Conservation (phyloP, 2,113 vertebrate genomes). For the Erpornis zantholeuca region DNA sequence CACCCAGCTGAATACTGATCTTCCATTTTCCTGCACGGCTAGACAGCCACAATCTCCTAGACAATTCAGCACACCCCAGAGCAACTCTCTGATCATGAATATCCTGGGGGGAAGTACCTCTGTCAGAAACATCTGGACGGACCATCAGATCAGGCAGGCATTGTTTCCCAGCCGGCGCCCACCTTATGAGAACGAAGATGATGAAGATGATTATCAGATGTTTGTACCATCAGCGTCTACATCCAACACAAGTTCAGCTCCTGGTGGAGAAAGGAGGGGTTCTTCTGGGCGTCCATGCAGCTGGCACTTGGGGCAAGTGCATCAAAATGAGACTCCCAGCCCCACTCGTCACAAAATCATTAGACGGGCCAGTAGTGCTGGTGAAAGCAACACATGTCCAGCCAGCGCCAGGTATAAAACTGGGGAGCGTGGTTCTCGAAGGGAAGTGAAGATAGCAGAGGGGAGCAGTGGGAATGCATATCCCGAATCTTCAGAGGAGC, state of each 20-base stretch:
- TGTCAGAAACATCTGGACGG: conserved; percentile 89
- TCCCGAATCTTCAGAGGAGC: conserved; percentile 80
- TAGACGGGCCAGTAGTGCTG: conserved; percentile 90
- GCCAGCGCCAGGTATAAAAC: conserved; percentile 23
- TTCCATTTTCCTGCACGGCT: conserved; percentile 43
- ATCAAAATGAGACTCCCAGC: conserved; percentile 66
- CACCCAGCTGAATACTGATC: conserved; percentile 69
- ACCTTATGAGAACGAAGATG: conserved; percentile 83
- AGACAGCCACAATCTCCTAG: conserved; percentile 41
- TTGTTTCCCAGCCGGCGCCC: conserved; percentile 87
- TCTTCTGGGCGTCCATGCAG: conserved; percentile 86
- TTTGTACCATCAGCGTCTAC: conserved; percentile 83
- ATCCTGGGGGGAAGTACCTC: conserved; percentile 74
- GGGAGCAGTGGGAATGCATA: background rate
- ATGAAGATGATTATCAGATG: conserved; percentile 95
- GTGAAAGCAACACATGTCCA: conserved; percentile 78
- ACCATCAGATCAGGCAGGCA: conserved; percentile 88
- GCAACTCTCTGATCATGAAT: conserved; percentile 71
- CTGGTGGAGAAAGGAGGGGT: conserved; percentile 51
- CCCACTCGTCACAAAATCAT: conserved; percentile 77
- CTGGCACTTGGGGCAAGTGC: conserved; percentile 85
- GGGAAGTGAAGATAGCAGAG: conserved; percentile 63
- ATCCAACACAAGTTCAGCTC: conserved; percentile 70
- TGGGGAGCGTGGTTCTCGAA: conserved; percentile 64
- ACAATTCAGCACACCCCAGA: conserved; percentile 71